Evolutionary conservation across 1,140 invertebrate genomes (phyloP), one percentile per base, ranked within the genome.

Genomic region (Macrosteles quadrilineatus): DNA sequence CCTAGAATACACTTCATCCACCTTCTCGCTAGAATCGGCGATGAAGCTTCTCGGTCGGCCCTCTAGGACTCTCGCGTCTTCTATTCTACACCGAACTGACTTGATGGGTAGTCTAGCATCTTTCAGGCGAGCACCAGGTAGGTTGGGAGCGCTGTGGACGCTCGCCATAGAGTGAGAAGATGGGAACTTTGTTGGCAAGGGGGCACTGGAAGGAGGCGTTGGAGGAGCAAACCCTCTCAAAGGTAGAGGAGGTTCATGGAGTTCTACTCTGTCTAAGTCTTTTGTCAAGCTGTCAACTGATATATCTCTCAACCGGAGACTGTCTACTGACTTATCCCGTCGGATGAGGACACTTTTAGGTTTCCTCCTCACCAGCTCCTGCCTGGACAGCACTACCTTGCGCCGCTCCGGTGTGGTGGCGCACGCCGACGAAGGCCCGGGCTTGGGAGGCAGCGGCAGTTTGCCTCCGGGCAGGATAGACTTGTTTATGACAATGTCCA

Each of bases 131-230:
- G 81, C 67, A 88, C 74, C 83, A 14, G 89, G 87, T 43, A 91
- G 78, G 77, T 91, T 90, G 0, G 90, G 90, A 0, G 90, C 89
- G 78, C 90, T 92, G 73, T 87, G 86, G 36, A 91, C 91, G 75
- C 90, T 91, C 76, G 91, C 88, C 84, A 91, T 86, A 43, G 87
- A 85, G 73, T 87, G 83, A 4, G 71, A 62, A 1, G 71, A 70
- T 74, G 91, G 89, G 81, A 92, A 93, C 79, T 93, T 93, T 69
- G 89, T 86, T 1, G 91, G 90, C 69, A 93, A 79, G 17, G 91
- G 91, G 1, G 90, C 90, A 14, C 90, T 92, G 25, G 91, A 91
- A 23, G 91, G 91, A 19, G 91, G 90, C 14, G 90, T 91, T 9
- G 89, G 90, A 1, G 89, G 87, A 84, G 53, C 87, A 80, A 80